Evolutionary conservation across 2,113 vertebrate genomes (phyloP).

Genomic region (Lamprotornis superbus): DNA sequence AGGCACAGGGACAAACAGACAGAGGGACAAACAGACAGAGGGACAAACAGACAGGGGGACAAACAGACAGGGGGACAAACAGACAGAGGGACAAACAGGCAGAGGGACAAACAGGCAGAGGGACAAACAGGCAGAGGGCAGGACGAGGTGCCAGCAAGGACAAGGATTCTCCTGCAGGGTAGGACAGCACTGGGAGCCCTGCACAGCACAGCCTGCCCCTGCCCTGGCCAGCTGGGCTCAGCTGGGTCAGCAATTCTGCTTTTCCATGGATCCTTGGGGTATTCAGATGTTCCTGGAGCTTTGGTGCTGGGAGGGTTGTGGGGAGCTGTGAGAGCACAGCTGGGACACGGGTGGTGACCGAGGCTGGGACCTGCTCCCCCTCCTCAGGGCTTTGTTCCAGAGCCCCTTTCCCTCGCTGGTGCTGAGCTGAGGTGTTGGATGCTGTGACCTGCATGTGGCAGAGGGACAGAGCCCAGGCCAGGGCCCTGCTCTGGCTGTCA

Average conservation of each 20-base stretch:
- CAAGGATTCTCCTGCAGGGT: not conserved
- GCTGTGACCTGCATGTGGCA: not conserved
- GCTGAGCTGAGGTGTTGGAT: not conserved
- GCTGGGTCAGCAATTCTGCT: not conserved
- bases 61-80: too few relatives aligned
- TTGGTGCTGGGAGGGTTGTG: not conserved
- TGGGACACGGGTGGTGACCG: fast-evolving
- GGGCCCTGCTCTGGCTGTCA: not conserved
- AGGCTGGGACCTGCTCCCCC: not conserved
- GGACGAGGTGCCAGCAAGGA: not conserved
- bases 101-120: not conserved
- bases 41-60: too few relatives aligned
- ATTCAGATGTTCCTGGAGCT: not conserved
- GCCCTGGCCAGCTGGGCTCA: not conserved
- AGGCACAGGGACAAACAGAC: not conserved
- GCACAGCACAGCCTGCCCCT: not conserved
- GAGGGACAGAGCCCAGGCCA: not conserved
- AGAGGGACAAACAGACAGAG: not conserved
- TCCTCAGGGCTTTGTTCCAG: not conserved
- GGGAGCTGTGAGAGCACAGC: not conserved
- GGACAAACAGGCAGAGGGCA: not conserved
- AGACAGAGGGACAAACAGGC: too few relatives aligned
- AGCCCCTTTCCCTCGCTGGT: not conserved
- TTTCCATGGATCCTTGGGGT: too few relatives aligned
- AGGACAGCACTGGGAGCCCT: not conserved